Percentiles rank a stretch among this genome's conserved stretches.
Conservation (phyloP, 2,797 vertebrate species). For the Prunella strophiata region DNA sequence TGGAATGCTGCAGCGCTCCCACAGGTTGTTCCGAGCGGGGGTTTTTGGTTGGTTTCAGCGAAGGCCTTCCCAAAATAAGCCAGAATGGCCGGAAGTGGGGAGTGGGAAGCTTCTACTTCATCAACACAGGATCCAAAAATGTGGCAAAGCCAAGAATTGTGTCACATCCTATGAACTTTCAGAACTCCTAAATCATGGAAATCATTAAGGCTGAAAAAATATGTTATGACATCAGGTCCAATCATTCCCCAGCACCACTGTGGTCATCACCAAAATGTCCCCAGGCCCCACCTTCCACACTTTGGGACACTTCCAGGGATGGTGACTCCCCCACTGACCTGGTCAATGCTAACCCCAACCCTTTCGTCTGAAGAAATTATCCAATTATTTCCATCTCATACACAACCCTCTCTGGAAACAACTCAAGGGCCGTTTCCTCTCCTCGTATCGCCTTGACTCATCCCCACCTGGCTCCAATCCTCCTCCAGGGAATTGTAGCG, state of each 20-base stretch:
- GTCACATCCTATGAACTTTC: not conserved
- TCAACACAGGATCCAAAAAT: not conserved
- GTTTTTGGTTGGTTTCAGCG: not conserved
- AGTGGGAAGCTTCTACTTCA: not conserved
- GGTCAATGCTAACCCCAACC: not conserved
- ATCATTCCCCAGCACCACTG: not conserved
- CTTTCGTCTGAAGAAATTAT: not conserved
- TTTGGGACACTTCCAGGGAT: not conserved
- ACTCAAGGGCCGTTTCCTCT: accelerated
- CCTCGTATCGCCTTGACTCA: not conserved
- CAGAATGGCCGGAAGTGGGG: not conserved
- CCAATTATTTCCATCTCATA: not conserved
- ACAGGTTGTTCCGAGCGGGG: not conserved
- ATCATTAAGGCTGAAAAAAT: accelerated
- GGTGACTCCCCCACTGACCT: not conserved
- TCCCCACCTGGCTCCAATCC: not conserved
- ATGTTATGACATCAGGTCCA: not conserved
- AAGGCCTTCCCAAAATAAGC: not conserved
- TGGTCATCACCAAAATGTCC: not conserved
- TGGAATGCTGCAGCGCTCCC: too few relatives aligned
- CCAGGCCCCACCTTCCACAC: not conserved
- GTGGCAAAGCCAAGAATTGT: not conserved
- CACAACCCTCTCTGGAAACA: not conserved
- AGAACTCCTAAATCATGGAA: accelerated
- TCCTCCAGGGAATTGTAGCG: not conserved